These are phyloP conservation scores for Lasioglossum vierecki DNA, from an alignment of 2,888 invertebrate genomes.

Conservation along the genomic window DNA sequence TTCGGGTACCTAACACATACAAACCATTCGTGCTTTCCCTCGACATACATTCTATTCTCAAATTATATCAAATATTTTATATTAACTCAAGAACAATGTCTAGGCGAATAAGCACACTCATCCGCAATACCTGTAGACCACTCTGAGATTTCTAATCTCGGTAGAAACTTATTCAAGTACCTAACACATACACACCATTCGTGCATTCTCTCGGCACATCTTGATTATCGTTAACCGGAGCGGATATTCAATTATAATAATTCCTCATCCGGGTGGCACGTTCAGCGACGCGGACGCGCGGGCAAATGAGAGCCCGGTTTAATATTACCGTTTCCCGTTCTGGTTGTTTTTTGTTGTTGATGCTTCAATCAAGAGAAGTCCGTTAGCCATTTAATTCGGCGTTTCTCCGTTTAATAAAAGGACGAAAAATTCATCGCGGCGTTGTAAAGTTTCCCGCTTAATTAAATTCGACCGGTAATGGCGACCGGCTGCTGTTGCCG, in stretches of 20 bases:
- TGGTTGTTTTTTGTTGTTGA: background rate
- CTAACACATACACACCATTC: background rate
- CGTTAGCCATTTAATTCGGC: constrained; percentile 22
- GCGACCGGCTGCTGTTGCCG: background rate
- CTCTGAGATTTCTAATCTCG: too few species aligned
- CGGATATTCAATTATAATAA: constrained; percentile 45
- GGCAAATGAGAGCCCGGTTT: background rate
- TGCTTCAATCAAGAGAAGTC: background rate
- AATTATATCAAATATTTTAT: too few species aligned
- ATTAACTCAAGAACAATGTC: too few species aligned
- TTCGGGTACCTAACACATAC: too few species aligned
- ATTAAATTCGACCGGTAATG: constrained; percentile 57
- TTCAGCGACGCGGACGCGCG: background rate
- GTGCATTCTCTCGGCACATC: constrained; percentile 7
- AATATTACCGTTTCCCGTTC: background rate
- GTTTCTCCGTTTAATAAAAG: background rate
- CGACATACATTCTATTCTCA: background rate
- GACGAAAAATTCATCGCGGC: constrained; percentile 54
- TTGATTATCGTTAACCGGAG: constrained; percentile 48
- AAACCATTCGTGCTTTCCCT: constrained; percentile 24
- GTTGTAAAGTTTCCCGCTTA: constrained; percentile 56
- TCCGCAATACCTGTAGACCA: too few species aligned
- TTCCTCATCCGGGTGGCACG: constrained; percentile 16
- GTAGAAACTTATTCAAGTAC: too few species aligned
- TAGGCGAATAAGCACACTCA: too few species aligned